A percentile compares a stretch with the other conserved stretches of the same genome.
These are phyloP conservation scores for Zaprionus ghesquierei DNA, from an alignment of 1,140 invertebrate genomes.

Conservation along the genomic window DNA sequence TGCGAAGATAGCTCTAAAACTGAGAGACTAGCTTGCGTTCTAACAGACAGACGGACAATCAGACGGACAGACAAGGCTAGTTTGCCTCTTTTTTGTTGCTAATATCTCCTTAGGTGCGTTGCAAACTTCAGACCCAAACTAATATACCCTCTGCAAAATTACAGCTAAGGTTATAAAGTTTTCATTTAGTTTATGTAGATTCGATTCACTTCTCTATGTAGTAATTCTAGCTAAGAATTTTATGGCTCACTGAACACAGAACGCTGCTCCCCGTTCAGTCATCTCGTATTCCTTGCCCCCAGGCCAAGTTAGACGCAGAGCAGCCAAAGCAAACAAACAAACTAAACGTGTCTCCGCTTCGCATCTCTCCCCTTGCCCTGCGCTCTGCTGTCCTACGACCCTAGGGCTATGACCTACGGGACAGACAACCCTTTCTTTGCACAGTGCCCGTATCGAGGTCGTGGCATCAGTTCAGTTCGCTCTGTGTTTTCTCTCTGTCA, in stretches of 20 bases:
- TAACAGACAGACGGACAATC: too few species aligned
- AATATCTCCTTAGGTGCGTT: too few species aligned
- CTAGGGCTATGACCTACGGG: conserved; percentile 15
- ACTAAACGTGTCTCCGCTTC: conserved; percentile 47
- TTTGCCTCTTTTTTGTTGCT: too few species aligned
- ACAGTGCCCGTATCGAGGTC: conserved; percentile 48
- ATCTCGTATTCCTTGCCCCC: conserved; percentile 8
- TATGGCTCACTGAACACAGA: background rate
- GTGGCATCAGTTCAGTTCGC: conserved; percentile 20
- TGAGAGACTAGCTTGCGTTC: too few species aligned
- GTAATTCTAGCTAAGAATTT: background rate
- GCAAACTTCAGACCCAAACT: too few species aligned
- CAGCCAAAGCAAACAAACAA: conserved; percentile 53
- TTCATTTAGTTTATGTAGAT: background rate
- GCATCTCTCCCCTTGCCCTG: background rate
- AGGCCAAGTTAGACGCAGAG: conserved; percentile 12
- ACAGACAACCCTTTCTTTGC: conserved; percentile 50
- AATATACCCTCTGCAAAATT: too few species aligned
- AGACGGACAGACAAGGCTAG: too few species aligned
- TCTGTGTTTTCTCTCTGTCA: conserved; percentile 52
- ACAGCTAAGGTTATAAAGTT: background rate
- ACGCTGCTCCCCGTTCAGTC: conserved; percentile 4
- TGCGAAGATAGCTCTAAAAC: too few species aligned
- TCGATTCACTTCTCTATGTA: background rate
- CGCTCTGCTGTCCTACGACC: background rate